Evolutionary conservation across 2,888 invertebrate species (phyloP).

Genomic region (Dusona sp.): DNA sequence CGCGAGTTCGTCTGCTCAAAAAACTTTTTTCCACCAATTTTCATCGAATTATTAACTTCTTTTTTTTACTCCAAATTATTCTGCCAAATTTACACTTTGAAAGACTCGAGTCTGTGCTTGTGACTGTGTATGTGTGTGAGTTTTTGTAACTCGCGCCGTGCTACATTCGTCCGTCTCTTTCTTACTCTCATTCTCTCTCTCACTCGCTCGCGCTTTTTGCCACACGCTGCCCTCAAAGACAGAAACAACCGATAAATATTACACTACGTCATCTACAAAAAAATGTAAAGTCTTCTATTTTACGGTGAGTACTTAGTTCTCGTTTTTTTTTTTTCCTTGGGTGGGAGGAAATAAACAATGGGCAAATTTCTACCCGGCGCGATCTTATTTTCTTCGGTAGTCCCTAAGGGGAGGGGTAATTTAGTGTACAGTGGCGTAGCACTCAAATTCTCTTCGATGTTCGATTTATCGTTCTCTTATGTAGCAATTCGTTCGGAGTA

Average conservation of each 20-base stretch:
- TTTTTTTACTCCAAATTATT: slow-evolving; percentile 4
- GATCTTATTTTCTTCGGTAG: slow-evolving; percentile 39
- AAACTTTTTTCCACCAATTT: background rate
- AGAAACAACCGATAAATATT: slow-evolving; percentile 53
- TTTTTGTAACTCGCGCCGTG: slow-evolving; percentile 63
- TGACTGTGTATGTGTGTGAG: slow-evolving; percentile 37
- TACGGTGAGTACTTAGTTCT: slow-evolving; percentile 18
- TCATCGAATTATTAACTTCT: background rate
- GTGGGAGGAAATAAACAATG: background rate
- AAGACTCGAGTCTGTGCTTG: slow-evolving; percentile 22
- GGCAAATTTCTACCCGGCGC: slow-evolving; percentile 17
- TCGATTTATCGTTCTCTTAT: background rate
- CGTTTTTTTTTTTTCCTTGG: background rate
- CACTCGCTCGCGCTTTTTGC: slow-evolving; percentile 49
- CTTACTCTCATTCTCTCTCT: slow-evolving; percentile 40
- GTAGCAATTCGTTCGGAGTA: background rate
- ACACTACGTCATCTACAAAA: slow-evolving; percentile 50
- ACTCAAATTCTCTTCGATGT: background rate
- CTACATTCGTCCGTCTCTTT: slow-evolving; percentile 61
- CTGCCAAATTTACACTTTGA: slow-evolving; percentile 16
- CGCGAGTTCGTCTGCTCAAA: background rate
- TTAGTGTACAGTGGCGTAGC: slow-evolving; percentile 58
- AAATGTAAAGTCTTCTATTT: slow-evolving; percentile 10
- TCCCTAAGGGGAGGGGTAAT: slow-evolving; percentile 31
- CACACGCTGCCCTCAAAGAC: slow-evolving; percentile 50